Evolutionary conservation across 2,888 invertebrate species (phyloP).

Genomic region (Maniola hyperantus): DNA sequence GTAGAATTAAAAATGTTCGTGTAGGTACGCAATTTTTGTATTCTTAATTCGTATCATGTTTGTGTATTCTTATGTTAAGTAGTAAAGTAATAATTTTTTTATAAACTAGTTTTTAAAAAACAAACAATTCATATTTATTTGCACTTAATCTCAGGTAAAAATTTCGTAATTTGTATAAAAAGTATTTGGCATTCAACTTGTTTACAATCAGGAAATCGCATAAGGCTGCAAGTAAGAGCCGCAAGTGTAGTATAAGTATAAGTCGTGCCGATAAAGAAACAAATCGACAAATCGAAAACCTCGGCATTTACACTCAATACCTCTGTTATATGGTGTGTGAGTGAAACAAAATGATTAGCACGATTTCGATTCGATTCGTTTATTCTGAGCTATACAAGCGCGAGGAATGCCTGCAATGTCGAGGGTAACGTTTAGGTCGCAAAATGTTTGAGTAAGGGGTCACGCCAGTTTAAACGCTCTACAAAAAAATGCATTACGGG

Average conservation of each 20-base stretch:
- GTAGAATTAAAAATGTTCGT: not conserved
- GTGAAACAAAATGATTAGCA: too few species aligned
- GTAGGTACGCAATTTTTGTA: not conserved
- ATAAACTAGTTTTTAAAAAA: not conserved
- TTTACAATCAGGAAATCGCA: not conserved
- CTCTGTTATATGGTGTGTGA: too few species aligned
- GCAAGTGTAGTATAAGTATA: not conserved
- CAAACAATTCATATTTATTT: constrained; percentile 25
- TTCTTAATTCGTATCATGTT: not conserved
- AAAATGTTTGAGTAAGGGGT: too few species aligned
- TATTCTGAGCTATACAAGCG: too few species aligned
- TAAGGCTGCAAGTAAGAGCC: not conserved
- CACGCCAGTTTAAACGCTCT: too few species aligned
- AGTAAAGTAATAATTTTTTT: not conserved
- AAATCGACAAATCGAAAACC: too few species aligned
- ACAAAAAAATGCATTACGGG: too few species aligned
- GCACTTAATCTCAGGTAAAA: constrained; percentile 42
- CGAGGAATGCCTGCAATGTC: too few species aligned
- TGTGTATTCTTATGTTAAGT: not conserved
- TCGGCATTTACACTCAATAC: too few species aligned
- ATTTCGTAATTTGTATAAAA: constrained; percentile 41
- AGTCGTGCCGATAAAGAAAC: too few species aligned
- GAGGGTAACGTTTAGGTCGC: too few species aligned
- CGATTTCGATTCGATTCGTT: too few species aligned
- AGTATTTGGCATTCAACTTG: constrained; percentile 45